Evolutionary conservation across 2,113 vertebrate species (phyloP).

Genomic region (Hydrolagus affinis): DNA sequence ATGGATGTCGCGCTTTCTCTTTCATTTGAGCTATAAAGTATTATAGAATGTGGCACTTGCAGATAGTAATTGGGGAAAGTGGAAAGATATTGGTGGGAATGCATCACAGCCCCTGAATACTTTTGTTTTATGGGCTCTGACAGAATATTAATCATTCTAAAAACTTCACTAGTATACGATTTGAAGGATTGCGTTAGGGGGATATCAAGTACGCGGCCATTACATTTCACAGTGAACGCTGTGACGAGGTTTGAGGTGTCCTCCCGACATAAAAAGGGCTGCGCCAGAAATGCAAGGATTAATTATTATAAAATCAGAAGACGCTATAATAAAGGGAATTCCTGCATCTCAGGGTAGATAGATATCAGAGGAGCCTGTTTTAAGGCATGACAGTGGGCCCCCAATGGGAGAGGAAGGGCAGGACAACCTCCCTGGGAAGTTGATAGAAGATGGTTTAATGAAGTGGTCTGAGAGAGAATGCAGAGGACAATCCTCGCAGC

Average conservation of each 20-base stretch:
- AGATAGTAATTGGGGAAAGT: no score
- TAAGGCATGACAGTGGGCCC: conserved; percentile 37
- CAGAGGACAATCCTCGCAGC: conserved; percentile 67
- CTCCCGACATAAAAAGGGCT: no score
- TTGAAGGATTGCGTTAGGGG: no score
- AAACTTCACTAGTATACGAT: no score
- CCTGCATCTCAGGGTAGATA: background rate
- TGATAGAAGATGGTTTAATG: conserved; percentile 60
- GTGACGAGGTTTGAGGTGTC: no score
- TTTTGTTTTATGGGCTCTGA: no score
- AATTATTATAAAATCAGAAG: background rate
- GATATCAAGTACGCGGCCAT: no score
- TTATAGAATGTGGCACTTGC: background rate
- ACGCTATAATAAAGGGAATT: background rate
- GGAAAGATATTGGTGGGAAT: no score
- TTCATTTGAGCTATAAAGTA: background rate
- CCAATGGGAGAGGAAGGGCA: conserved; percentile 49
- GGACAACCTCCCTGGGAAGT: conserved; percentile 56
- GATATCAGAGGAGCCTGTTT: background rate
- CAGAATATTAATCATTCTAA: no score
- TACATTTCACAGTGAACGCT: no score
- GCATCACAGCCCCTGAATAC: no score
- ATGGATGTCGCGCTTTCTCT: background rate
- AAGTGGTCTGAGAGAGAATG: conserved; percentile 66
- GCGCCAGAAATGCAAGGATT: no score